phyloP scores from a whole-genome alignment of 2,113 vertebrate species.

The Osmerus mordax region DNA sequence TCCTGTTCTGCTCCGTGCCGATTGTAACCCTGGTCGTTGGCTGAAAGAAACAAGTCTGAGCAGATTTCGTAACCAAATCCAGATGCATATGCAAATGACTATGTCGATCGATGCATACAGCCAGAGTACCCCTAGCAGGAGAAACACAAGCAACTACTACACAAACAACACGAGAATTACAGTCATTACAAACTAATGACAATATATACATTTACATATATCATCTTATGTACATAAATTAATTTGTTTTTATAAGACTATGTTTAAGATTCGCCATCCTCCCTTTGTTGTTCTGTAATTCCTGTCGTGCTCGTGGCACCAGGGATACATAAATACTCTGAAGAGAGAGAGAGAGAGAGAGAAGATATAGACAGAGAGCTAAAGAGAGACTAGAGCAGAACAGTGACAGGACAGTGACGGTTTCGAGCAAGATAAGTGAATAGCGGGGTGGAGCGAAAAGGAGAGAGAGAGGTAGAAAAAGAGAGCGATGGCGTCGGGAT shows the following conservation, averaged over 20 bases:
- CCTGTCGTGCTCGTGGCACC: background rate
- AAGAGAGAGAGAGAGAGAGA: background rate
- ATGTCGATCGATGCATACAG: background rate
- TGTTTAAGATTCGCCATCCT: background rate
- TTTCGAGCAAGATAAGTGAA: background rate
- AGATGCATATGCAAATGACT: background rate
- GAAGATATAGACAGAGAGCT: background rate
- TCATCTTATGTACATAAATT: conserved; percentile 62
- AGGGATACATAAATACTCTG: conserved; percentile 15
- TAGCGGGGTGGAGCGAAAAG: background rate
- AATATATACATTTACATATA: conserved; percentile 55
- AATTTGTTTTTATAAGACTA: conserved; percentile 27
- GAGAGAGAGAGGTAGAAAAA: conserved; percentile 4
- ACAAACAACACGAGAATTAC: conserved; percentile 29
- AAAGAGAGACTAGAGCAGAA: background rate
- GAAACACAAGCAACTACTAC: conserved; percentile 44
- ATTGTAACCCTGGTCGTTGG: no score
- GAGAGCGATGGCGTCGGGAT: background rate
- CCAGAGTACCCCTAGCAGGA: conserved; percentile 42
- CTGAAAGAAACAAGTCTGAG: background rate
- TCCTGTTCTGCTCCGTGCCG: no score
- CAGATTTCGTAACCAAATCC: background rate
- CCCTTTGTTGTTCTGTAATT: background rate
- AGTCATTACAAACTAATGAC: conserved; percentile 44
- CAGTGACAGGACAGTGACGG: no score